Conservation (phyloP, 2,113 vertebrate species). For the Monopterus albus region DNA sequence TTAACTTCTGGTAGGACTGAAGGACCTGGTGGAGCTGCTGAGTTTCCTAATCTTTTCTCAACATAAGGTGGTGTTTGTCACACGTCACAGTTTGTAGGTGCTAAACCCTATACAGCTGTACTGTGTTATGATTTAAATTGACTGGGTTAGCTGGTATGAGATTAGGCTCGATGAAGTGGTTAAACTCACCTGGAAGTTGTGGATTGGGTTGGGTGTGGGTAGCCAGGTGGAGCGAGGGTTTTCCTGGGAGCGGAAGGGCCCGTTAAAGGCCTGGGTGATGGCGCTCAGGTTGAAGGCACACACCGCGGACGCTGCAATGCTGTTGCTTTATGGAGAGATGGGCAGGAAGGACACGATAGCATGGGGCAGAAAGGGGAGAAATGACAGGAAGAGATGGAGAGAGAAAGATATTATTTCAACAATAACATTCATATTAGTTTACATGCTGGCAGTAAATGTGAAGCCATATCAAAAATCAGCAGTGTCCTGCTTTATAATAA, state of each 20-base stretch:
- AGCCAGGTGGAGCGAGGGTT: constrained; percentile 97
- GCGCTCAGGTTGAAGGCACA: constrained; percentile 98
- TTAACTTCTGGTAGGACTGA: no score
- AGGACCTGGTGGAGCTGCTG: no score
- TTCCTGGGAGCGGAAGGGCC: constrained; percentile 96
- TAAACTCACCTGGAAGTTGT: constrained; percentile 92
- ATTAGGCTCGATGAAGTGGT: no score
- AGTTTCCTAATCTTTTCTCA: no score
- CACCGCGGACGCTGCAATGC: constrained; percentile 95
- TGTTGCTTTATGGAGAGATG: constrained; percentile 87
- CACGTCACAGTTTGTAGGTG: no score
- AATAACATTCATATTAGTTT: constrained; percentile 30
- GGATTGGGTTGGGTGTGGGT: constrained; percentile 91
- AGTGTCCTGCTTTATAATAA: constrained; percentile 47
- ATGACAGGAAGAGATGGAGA: not conserved
- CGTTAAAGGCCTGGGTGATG: constrained; percentile 95
- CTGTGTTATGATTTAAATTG: no score
- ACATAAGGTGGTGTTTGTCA: no score
- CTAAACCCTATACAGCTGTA: no score
- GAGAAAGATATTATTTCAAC: constrained; percentile 26
- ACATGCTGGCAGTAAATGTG: constrained; percentile 23
- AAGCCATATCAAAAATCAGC: constrained; percentile 27
- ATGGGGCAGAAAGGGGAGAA: not conserved
- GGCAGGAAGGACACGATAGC: not conserved
- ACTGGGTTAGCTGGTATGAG: no score